A percentile compares a stretch with the other conserved stretches of the same genome.
Conservation (phyloP, 2,888 invertebrate genomes). For the Macrophya annulata region DNA sequence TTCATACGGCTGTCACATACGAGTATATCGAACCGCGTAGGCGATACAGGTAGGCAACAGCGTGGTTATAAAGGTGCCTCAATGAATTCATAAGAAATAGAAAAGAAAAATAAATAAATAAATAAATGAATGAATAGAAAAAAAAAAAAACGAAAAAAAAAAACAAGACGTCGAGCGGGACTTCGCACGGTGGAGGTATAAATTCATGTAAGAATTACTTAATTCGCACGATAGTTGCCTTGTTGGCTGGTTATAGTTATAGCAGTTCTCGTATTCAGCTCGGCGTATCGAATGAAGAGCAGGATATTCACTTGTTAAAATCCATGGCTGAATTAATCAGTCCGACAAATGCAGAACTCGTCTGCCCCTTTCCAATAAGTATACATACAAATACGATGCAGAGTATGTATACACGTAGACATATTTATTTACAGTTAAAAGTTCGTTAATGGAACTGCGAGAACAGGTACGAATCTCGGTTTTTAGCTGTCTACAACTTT, state of each 20-base stretch:
- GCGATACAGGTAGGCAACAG: too few species aligned
- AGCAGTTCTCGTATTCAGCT: conserved; percentile 38
- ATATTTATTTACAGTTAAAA: background rate
- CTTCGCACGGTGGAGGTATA: background rate
- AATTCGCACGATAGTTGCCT: conserved; percentile 6
- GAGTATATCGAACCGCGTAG: too few species aligned
- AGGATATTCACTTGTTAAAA: conserved; percentile 53
- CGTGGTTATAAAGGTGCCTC: too few species aligned
- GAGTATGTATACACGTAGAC: background rate
- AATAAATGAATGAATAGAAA: too few species aligned
- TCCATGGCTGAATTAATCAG: conserved; percentile 44
- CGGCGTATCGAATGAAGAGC: conserved; percentile 51
- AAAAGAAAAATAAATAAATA: too few species aligned
- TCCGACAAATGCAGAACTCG: conserved; percentile 24
- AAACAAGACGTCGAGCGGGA: background rate
- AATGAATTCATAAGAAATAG: too few species aligned
- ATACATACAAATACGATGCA: too few species aligned
- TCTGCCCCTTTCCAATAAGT: background rate
- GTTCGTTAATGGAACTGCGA: background rate
- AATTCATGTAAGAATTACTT: conserved; percentile 42
- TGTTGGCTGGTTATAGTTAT: conserved; percentile 9
- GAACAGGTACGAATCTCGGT: background rate
- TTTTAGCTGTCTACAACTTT: background rate
- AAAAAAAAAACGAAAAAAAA: background rate
- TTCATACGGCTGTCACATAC: too few species aligned